Evolutionary conservation across 1,140 invertebrate species (phyloP), one percentile per base, ranked within the genome.

Genomic region (Battus philenor): DNA sequence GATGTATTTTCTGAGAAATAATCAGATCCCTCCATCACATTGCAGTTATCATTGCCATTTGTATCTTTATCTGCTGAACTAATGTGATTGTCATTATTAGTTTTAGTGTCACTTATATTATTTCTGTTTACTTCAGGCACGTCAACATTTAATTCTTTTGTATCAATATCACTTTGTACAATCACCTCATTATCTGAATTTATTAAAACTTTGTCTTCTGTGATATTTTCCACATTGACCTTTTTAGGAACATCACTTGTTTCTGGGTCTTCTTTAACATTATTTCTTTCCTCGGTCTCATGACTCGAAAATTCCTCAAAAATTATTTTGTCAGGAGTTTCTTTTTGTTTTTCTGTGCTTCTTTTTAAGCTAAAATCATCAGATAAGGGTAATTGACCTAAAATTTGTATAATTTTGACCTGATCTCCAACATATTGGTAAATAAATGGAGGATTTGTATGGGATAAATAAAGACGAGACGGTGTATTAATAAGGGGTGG

Each of bases 381-480:
- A 44, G 15, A 54, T 39, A 62, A 44, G 9, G 67, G 67, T 44
- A 56, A 60, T 30, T 68, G 66, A 56, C 71, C 73, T 71, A 86
- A 43, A 47, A 85, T 62, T 70, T 81, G 64, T 44, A 86, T 49
- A 32, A 86, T 79, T 69, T 68, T 82, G 38, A 86, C 58, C 68
- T 79, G 72, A 52, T 82, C 66, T 44, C 70, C 76, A 44, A 81
- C 59, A 54, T 79, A 78, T 63, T 86, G 72, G 50, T 82, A 86
- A 56, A 86, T 59, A 56, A 86, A 86, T n/a, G 79, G 76, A 20
- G 82, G 82, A 32, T 76, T 63, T 9, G 82, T 74, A 32, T 81
- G 66, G 26, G 82, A 86, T 47, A 86, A 56, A 53, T 59, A 81
- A 33, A 82, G 47, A 24, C 65, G 67, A 11, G 69, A 67, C 22